phyloP scores from a whole-genome alignment of 2,797 vertebrate species.

The Onychomys leucogaster region DNA sequence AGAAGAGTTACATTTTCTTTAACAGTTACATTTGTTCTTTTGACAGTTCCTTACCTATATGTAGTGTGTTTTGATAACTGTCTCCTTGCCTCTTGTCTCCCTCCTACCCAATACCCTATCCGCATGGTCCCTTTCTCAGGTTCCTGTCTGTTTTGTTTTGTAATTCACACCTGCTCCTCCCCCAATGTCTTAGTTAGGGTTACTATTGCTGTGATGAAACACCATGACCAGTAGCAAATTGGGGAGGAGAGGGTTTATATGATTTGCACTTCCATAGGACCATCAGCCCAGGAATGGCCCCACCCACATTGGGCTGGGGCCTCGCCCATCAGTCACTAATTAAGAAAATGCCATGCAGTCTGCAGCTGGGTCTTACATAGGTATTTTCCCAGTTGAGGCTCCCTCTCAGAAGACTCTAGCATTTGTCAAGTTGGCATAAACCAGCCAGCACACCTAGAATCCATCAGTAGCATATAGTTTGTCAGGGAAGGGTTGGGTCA shows the following conservation, averaged over 20 bases:
- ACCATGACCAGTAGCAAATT: background rate
- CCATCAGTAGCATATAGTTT: background rate
- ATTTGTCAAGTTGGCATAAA: background rate
- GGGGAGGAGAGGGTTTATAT: background rate
- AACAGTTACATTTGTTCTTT: background rate
- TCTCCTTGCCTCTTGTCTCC: background rate
- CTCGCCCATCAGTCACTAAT: background rate
- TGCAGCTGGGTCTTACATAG: background rate
- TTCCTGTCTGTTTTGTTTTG: background rate
- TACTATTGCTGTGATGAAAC: background rate
- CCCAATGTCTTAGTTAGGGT: background rate
- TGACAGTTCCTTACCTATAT: too few species aligned
- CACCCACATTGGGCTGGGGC: background rate
- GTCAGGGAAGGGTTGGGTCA: background rate
- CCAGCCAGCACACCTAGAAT: background rate
- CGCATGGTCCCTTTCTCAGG: background rate
- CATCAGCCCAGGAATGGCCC: background rate
- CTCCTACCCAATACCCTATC: background rate
- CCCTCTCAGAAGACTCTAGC: background rate
- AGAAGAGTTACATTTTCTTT: background rate
- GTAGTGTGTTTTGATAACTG: background rate
- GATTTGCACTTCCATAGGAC: background rate
- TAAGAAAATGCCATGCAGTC: background rate
- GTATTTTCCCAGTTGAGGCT: background rate
- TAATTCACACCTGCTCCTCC: background rate